Base-by-base conservation (phyloP, 2,888 invertebrate species). In the Cybosia mesomella region DNA sequence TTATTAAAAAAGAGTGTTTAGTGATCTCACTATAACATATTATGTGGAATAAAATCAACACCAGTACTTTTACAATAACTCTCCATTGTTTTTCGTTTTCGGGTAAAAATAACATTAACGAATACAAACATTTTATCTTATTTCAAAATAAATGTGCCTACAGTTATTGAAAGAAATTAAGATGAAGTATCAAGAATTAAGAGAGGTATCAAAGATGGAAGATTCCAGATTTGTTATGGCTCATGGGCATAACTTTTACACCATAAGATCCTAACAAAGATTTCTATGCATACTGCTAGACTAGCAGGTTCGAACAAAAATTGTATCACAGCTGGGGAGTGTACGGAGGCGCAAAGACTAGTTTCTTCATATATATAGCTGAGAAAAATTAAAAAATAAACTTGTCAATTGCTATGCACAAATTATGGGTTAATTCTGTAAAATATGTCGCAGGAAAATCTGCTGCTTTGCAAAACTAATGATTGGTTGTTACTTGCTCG, bases 201-300 rank as follows among this genome's bases (percentile, higher is more conserved):
- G 13, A 49, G 49, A n/a, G 49, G n/a, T 49, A 49, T 49, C n/a
- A 49, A 22, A 55, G 55, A 55, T 55, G 55, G 55, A 55, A 28
- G 55, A 24, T 11, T 49, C 15, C 15, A 49, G 49, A 18, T 24
- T 11, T 22, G 11, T 24, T 22, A 55, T 24, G 24, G 15, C 5
- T 28, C 5, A 4, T 22, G 55, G 13, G 22, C 4, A 24, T 55
- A 2, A 55, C 24, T 13, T 15, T 55, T 49, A 43, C 18, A 49
- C 4, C 39, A 15, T 39, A 39, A 18, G 43, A 43, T 43, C 18
- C 43, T 43, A 7, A 7, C 43, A 43, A 43, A 43, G 7, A 43
- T 18, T 43, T 43, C 43, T 43, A 43, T 18, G 43, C 18, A 7
- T 18, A 43, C 43, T 43, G 18, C 43, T 43, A 18, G 43, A 49